These are phyloP conservation scores for Dasypogon diadema DNA, from an alignment of 2,888 invertebrate species.

Conservation along the genomic window DNA sequence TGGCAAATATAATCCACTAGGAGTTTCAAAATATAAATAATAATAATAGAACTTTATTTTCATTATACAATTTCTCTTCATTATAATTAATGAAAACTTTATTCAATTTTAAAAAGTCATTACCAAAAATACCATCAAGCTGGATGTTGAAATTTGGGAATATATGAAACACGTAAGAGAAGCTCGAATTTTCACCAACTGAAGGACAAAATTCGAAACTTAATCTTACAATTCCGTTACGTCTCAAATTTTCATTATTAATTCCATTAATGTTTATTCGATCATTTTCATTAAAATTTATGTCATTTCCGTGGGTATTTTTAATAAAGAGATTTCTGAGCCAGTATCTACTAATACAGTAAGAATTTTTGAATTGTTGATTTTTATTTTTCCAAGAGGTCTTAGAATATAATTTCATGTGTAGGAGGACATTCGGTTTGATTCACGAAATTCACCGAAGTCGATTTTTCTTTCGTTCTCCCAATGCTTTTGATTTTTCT, in stretches of 20 bases:
- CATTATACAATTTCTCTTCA: neutral
- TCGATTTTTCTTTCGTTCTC: neutral
- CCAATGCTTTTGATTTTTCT: too few relatives aligned
- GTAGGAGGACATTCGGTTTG: neutral
- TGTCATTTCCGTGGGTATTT: neutral
- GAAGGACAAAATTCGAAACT: conserved; percentile 30
- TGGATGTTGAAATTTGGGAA: conserved; percentile 36
- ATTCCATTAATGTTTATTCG: neutral
- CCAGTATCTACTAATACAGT: neutral
- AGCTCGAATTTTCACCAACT: neutral
- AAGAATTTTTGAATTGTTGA: neutral
- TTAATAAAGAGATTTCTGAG: neutral
- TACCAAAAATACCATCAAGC: conserved; percentile 3
- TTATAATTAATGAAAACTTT: conserved; percentile 7
- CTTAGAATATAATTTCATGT: neutral
- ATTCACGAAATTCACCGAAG: neutral
- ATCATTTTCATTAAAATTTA: too few relatives aligned
- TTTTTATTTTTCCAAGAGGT: neutral
- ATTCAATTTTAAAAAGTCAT: conserved; percentile 4
- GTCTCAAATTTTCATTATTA: neutral
- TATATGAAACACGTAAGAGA: conserved; percentile 23
- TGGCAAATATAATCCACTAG: neutral
- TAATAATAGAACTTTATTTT: neutral
- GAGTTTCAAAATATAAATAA: conserved; percentile 8
- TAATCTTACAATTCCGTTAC: neutral